These are phyloP conservation scores for Drymodes brunneopygia DNA, from an alignment of 2,113 vertebrate species.

Conservation along the genomic window DNA sequence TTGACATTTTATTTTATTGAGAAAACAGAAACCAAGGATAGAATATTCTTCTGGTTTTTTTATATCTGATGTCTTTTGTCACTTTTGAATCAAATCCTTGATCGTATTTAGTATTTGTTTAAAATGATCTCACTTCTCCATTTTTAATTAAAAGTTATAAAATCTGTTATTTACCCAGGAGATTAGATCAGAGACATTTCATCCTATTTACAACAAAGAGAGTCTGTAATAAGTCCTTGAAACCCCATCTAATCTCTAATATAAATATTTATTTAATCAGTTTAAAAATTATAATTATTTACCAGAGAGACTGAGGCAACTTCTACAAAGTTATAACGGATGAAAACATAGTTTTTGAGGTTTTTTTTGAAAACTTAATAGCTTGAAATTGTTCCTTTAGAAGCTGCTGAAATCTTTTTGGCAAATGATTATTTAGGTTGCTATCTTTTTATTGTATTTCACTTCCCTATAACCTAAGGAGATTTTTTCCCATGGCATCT, in stretches of 20 bases:
- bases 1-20: not conserved
- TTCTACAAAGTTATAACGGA: not conserved
- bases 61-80: not conserved
- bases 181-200: conserved; percentile 38
- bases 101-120: not conserved
- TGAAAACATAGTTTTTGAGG: not conserved
- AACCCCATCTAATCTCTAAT: conserved; percentile 2
- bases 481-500: not conserved
- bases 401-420: not conserved
- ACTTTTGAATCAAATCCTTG: conserved; percentile 1
- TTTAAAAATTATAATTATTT: conserved; percentile 46
- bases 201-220: conserved; percentile 23
- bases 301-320: not conserved
- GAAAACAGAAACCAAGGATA: not conserved
- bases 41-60: not conserved
- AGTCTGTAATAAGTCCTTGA: conserved; percentile 31
- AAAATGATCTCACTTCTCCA: not conserved
- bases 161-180: conserved; percentile 24
- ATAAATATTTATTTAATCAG: conserved; percentile 39
- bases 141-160: conserved; percentile 48
- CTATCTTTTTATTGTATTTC: not conserved
- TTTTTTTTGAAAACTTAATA: not conserved
- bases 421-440: not conserved
- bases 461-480: not conserved
- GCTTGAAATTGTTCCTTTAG: not conserved